These are phyloP conservation scores for Oceanodroma tethys DNA, from an alignment of 2,113 vertebrate genomes.

Conservation along the genomic window DNA sequence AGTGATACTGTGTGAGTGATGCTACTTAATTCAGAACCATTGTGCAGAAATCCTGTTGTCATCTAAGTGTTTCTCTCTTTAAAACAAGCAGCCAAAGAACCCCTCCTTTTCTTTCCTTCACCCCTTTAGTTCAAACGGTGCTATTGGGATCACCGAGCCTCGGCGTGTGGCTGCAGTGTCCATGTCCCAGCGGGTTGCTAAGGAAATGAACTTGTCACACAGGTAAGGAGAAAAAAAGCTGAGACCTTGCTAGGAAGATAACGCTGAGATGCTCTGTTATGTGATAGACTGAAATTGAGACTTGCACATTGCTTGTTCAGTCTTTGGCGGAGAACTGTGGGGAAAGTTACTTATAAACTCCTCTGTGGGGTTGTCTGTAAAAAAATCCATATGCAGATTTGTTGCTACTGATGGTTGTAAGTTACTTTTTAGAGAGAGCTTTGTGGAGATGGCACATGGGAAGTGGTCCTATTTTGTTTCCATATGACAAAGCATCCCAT, in stretches of 20 bases:
- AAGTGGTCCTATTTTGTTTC: neutral
- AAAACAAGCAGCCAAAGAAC: neutral
- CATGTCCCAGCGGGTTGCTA: slow-evolving; percentile 93
- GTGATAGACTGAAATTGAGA: neutral
- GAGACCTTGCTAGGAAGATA: neutral
- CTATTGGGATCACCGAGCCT: slow-evolving; percentile 91
- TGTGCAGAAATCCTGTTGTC: neutral
- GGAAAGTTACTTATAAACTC: neutral
- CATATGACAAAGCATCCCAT: neutral
- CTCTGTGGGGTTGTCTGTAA: neutral
- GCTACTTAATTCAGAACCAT: neutral
- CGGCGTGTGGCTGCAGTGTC: slow-evolving; percentile 92
- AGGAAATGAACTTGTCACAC: slow-evolving; percentile 91
- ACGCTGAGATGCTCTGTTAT: neutral
- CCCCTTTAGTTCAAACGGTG: slow-evolving; percentile 58
- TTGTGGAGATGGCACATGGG: neutral
- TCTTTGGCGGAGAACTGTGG: neutral
- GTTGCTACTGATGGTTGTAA: neutral
- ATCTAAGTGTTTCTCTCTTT: neutral
- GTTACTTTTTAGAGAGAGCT: neutral
- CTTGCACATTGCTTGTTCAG: neutral
- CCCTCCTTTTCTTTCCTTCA: neutral
- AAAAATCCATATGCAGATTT: neutral
- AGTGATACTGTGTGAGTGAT: neutral
- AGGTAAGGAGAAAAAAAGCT: slow-evolving; percentile 68